Base-by-base conservation (phyloP, 2,888 invertebrate genomes). In the Metallyticus violacea region DNA sequence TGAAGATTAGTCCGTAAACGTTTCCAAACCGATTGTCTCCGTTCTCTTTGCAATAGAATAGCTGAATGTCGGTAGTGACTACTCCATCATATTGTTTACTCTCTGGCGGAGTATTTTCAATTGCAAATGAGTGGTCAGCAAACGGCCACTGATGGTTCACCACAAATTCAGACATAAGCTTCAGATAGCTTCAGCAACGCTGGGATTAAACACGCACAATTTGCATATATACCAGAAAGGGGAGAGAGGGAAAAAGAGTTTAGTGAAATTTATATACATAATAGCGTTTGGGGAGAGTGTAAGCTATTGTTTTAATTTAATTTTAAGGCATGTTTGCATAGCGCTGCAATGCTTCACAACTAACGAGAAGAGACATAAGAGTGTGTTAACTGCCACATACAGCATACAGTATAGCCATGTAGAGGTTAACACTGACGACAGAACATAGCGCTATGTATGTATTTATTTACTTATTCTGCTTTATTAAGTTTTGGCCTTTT, bases 21-120 rank as follows among this genome's bases (percentile, higher is more conserved):
- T 0, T 62, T 15, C 15, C 40, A 3, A 62, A 22, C 15, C 0
- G 1, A 15, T 62, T 62, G 9, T 62, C 40, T 62, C 3, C 40
- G 22, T 15, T 15, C 40, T 1, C 40, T 62, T 3, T 62, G 40
- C 40, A 15, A 4, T 22, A 9, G 9, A 40, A n/a, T n/a, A n/a
- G n/a, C n/a, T n/a, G n/a, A n/a, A n/a, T n/a, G n/a, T n/a, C 9
- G 15, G 9, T 1, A 3, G 9, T 0, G 0, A 40, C 0, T 2
- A 15, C 40, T 62, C 40, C 9, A 62, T 62, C 40, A 62, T 15
- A 15, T 7, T 62, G 40, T 62, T 62, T 62, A 62, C 40, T 15
- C 15, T 62, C 15, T 62, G 40, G 15, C 40, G 1, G 40, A 62
- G 40, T 62, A 62, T 62, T 62, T 62, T 62, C 40, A 62, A 62